Percentiles rank a stretch among this genome's conserved stretches.
Evolutionary conservation across 2,113 vertebrate genomes (phyloP).

Genomic region (Zapornia atra): DNA sequence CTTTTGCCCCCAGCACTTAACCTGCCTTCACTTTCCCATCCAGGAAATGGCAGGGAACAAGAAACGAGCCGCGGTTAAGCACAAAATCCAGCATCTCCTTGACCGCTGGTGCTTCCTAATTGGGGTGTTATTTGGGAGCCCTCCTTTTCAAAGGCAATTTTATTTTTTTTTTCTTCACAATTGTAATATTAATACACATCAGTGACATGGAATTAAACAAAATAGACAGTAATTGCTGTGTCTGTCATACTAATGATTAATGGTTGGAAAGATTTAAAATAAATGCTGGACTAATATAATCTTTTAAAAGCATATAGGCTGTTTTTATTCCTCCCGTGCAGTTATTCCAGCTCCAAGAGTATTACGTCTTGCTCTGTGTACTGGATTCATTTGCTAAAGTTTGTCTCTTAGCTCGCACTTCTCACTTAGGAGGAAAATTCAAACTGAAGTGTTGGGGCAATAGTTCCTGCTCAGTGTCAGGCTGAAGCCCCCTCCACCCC

Average conservation of each 20-base stretch:
- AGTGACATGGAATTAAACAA: slow-evolving; percentile 22
- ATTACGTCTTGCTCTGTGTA: not conserved
- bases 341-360: not conserved
- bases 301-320: not conserved
- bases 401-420: not conserved
- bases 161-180: not conserved
- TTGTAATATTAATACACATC: slow-evolving; percentile 36
- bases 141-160: not conserved
- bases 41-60: not conserved
- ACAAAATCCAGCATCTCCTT: not conserved
- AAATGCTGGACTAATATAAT: not conserved
- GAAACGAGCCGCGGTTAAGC: not conserved
- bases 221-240: slow-evolving; percentile 46
- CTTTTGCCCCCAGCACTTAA: not conserved
- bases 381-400: slow-evolving; percentile 22
- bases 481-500: not conserved
- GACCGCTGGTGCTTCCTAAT: not conserved
- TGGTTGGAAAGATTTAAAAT: slow-evolving; percentile 34
- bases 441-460: not conserved
- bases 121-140: not conserved
- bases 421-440: not conserved
- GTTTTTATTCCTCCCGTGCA: not conserved
- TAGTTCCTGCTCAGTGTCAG: not conserved
- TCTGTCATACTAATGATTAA: slow-evolving; percentile 43
- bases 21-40: not conserved